These are phyloP conservation scores for Malurus leucopterus DNA, from an alignment of 2,797 vertebrate species.

Conservation along the genomic window DNA sequence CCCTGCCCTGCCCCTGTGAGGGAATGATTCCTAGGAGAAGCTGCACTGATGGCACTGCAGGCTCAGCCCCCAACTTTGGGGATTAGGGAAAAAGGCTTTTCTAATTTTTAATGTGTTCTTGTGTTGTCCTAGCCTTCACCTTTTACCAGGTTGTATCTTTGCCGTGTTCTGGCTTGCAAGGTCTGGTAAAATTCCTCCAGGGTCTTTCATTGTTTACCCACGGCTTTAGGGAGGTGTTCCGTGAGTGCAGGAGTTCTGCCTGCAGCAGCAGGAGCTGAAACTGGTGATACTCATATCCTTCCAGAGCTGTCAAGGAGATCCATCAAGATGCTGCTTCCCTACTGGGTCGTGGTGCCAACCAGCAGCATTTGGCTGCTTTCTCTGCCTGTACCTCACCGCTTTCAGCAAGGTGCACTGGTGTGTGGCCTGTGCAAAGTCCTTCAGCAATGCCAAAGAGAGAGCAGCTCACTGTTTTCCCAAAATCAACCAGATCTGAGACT, in stretches of 20 bases:
- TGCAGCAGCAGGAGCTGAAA: neutral
- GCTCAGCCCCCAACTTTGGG: rapidly evolving
- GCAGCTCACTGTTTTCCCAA: neutral
- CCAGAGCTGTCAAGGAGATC: neutral
- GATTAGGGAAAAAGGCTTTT: neutral
- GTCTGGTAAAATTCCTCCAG: neutral
- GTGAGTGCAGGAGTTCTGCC: neutral
- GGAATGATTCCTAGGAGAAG: neutral
- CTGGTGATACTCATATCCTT: neutral
- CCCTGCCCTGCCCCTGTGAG: neutral
- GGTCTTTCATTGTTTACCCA: neutral
- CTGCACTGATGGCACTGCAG: no score
- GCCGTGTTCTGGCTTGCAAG: neutral
- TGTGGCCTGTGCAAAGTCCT: neutral
- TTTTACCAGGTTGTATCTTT: neutral
- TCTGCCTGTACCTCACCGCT: neutral
- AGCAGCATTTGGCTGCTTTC: neutral
- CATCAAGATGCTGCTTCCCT: neutral
- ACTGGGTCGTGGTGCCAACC: neutral
- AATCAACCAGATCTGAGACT: neutral
- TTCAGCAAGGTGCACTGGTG: neutral
- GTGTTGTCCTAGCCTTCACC: neutral
- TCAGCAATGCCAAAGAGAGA: neutral
- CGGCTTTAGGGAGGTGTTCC: rapidly evolving
- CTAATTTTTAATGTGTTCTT: neutral